Evolutionary conservation across 2,797 vertebrate species (phyloP), one percentile per base, ranked within the genome.

Genomic region (Mus spretus): DNA sequence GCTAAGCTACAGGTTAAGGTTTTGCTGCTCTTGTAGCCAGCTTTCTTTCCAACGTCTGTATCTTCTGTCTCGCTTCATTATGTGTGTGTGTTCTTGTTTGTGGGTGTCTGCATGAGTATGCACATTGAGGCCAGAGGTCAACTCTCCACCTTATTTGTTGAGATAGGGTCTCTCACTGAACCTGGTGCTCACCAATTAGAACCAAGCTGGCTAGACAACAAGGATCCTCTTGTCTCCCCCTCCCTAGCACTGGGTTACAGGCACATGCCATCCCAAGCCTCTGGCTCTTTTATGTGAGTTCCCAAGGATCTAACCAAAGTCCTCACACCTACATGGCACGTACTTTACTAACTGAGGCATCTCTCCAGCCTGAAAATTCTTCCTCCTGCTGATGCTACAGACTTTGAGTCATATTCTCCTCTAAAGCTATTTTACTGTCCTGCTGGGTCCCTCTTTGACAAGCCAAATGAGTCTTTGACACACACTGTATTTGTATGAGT

Each of bases 21-120:
- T 13, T 0, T 40, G 0, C 53, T 8, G 4, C 44, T 31, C 61
- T 80, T 22, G 34, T 47, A 57, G 10, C 44, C 8, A 0, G n/a
- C 78, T 20, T 93, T 67, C 34, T 14, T 86, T 80, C 72, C 44
- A 14, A n/a, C 0, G n/a, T 59, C 6, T 22, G 0, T 0, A 4
- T 89, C 31, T 47, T 61, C 28, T 0, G 40, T 79, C 34, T 47
- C 37, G 19, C 37, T 57, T 63, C 3, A 47, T 47, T 67, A 20
- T 74, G 11, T 40, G n/a, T 72, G 17, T 19, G 9, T 55, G 63
- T 24, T 44, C 6, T 7, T 2, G 14, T 28, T 72, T 87, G 24
- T 26, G 22, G 50, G 50, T 57, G 67, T 74, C 37, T 57, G 6
- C 55, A 19, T 26, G 34, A 37, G 37, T 8, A 37, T 55, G 20